A percentile compares a stretch with the other conserved stretches of the same genome.
Evolutionary conservation across 2,797 vertebrate genomes (phyloP).

Genomic region (Takifugu rubripes): DNA sequence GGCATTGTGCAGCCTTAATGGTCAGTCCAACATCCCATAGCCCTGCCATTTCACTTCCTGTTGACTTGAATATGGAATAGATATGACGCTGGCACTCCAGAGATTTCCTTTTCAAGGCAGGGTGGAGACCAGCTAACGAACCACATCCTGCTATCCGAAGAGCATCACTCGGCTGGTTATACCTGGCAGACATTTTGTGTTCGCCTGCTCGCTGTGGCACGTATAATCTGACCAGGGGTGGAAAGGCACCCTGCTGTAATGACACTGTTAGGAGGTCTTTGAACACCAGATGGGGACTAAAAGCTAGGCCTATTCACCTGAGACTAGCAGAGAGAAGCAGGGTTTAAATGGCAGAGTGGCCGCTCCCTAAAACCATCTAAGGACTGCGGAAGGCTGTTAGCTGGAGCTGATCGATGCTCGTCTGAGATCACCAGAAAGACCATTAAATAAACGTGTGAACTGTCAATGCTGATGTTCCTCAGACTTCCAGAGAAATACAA

Average conservation of each 20-base stretch:
- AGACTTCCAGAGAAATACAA: constrained; percentile 21
- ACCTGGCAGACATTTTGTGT: constrained; percentile 64
- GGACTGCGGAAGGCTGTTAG: constrained; percentile 23
- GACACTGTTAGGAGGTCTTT: constrained; percentile 55
- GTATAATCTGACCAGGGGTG: constrained; percentile 45
- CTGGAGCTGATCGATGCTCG: constrained; percentile 44
- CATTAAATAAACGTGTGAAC: constrained; percentile 16
- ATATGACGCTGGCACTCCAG: constrained; percentile 22
- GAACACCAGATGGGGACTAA: constrained; percentile 63
- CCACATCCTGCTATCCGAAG: constrained; percentile 57
- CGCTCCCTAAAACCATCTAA: constrained; percentile 30
- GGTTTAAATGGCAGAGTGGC: constrained; percentile 55
- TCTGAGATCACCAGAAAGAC: constrained; percentile 20
- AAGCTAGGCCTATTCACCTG: constrained; percentile 53
- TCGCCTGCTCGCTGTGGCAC: constrained; percentile 46
- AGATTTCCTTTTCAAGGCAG: constrained; percentile 35
- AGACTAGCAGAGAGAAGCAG: constrained; percentile 33
- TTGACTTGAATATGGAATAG: constrained; percentile 6
- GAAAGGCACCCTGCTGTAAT: constrained; percentile 46
- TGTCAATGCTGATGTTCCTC: not conserved
- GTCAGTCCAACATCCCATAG: constrained; percentile 12
- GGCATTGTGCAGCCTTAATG: constrained; percentile 10
- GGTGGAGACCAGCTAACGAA: constrained; percentile 53
- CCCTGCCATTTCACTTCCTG: constrained; percentile 28
- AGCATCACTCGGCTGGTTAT: constrained; percentile 54